A percentile compares a stretch with the other conserved stretches of the same genome.
phyloP scores from a whole-genome alignment of 2,888 invertebrate species.

The Callyntrura sp. region DNA sequence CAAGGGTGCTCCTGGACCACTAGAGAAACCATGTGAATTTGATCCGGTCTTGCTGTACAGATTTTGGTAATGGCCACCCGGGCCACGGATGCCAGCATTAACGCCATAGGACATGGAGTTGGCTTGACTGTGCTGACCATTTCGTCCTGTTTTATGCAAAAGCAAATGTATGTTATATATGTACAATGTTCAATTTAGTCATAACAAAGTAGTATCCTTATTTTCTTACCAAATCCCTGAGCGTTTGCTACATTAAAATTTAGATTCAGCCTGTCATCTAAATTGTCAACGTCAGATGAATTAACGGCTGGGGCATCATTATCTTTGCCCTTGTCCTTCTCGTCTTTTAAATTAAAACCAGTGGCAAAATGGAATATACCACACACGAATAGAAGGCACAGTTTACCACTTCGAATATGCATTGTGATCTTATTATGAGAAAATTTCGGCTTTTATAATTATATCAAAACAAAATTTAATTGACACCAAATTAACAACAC shows the following conservation, averaged over 20 bases:
- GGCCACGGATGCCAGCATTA: slow-evolving; percentile 69
- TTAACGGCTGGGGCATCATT: not conserved
- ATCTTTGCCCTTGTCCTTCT: not conserved
- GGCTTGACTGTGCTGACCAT: slow-evolving; percentile 58
- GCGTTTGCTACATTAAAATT: slow-evolving; percentile 71
- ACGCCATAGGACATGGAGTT: slow-evolving; percentile 64
- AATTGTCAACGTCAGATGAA: slow-evolving; percentile 1
- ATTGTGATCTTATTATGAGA: not conserved
- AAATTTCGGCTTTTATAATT: too few species aligned
- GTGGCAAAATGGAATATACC: not conserved
- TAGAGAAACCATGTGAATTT: slow-evolving; percentile 55
- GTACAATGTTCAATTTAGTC: too few species aligned
- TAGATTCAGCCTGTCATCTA: slow-evolving; percentile 75
- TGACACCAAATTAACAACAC: too few species aligned
- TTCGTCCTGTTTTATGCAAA: slow-evolving; percentile 50
- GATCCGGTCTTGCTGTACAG: slow-evolving; percentile 48
- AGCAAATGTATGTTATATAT: too few species aligned
- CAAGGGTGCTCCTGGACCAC: slow-evolving; percentile 70
- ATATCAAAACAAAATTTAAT: too few species aligned
- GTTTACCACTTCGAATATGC: not conserved
- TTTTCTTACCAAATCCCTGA: slow-evolving; percentile 56
- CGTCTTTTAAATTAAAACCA: not conserved
- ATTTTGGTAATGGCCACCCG: slow-evolving; percentile 54
- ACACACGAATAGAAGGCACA: not conserved
- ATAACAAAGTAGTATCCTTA: too few species aligned